Percentiles rank a stretch among this genome's conserved stretches.
Conservation (phyloP, 2,888 invertebrate species). For the Erpobdella octoculata region DNA sequence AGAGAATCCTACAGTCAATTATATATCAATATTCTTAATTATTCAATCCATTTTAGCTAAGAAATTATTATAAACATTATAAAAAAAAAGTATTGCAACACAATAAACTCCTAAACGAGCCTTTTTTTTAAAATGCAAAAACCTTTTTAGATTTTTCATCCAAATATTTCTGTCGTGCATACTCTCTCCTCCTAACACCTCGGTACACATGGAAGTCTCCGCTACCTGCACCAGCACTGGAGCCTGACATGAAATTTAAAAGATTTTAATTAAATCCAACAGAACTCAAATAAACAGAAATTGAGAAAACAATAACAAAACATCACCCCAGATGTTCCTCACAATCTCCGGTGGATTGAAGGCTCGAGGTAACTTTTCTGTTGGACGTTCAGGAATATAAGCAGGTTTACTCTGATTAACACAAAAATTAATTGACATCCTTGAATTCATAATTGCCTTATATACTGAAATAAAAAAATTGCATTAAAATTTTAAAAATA, state of each 20-base stretch:
- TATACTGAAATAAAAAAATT: too few species aligned
- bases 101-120: too few species aligned
- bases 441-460: too few species aligned
- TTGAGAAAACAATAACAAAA: neutral
- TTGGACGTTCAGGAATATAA: slow-evolving; percentile 73
- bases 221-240: slow-evolving; percentile 96
- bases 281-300: neutral
- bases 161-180: slow-evolving; percentile 85
- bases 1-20: slow-evolving; percentile 63
- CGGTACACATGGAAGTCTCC: slow-evolving; percentile 98
- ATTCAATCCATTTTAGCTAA: neutral
- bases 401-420: slow-evolving; percentile 76
- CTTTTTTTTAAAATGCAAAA: neutral
- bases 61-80: neutral
- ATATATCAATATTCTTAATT: neutral
- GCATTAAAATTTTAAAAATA: neutral
- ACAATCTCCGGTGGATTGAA: slow-evolving; percentile 86
- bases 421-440: too few species aligned
- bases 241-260: slow-evolving; percentile 57
- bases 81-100: neutral
- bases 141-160: slow-evolving; percentile 79
- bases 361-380: slow-evolving; percentile 62
- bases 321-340: slow-evolving; percentile 82
- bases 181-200: slow-evolving; percentile 87
- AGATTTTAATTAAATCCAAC: neutral